Evolutionary conservation across 2,888 invertebrate species (phyloP).

Genomic region (Encarsia formosa): DNA sequence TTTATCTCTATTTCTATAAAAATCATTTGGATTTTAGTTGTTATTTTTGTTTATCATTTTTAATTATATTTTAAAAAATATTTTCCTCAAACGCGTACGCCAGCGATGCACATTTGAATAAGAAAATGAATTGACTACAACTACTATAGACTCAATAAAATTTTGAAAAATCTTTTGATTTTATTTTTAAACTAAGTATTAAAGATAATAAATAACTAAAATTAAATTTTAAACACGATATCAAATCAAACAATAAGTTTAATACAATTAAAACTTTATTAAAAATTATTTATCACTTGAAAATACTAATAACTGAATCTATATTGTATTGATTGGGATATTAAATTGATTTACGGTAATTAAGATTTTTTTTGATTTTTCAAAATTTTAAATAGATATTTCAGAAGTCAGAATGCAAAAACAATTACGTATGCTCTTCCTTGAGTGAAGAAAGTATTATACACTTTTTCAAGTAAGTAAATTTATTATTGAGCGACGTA

Average conservation of each 20-base stretch:
- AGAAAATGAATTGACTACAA: constrained; percentile 27
- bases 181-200: constrained; percentile 27
- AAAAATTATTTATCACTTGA: too few species aligned
- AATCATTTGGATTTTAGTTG: constrained; percentile 27
- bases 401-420: constrained; percentile 23
- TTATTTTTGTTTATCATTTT: constrained; percentile 17
- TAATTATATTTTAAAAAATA: constrained; percentile 16
- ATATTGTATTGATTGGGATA: background rate
- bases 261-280: too few species aligned
- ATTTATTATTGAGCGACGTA: constrained; percentile 15
- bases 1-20: constrained; percentile 19
- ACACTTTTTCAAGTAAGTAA: constrained; percentile 16
- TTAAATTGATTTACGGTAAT: background rate
- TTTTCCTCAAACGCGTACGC: constrained; percentile 27
- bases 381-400: constrained; percentile 24
- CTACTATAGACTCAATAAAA: constrained; percentile 16
- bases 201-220: too few species aligned
- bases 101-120: constrained; percentile 28
- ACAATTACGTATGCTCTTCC: constrained; percentile 28
- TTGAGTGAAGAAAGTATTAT: constrained; percentile 28
- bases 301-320: too few species aligned
- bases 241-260: too few species aligned
- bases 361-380: constrained; percentile 19
- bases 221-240: too few species aligned
- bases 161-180: constrained; percentile 24